Conservation (phyloP, 2,888 invertebrate genomes). For the Acrobasis repandana region DNA sequence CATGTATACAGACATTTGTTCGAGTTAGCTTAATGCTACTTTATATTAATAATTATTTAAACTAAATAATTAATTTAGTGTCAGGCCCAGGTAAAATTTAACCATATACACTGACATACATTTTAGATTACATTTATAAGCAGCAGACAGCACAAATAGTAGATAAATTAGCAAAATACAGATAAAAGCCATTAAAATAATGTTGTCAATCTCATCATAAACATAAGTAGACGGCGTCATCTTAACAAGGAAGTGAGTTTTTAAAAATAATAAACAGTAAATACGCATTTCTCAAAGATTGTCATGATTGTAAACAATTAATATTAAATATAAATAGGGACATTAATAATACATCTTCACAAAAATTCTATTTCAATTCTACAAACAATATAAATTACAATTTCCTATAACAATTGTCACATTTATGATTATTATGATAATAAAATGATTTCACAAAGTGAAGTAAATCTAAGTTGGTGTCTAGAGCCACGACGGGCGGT, state of each 20-base stretch:
- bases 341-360: conserved; percentile 54
- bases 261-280: conserved; percentile 17
- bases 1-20: conserved; percentile 12
- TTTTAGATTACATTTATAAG: conserved; percentile 1
- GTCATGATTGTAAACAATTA: conserved; percentile 46
- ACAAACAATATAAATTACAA: conserved; percentile 71
- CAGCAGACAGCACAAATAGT: background rate
- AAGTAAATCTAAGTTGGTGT: conserved; percentile 24
- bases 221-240: background rate
- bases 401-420: conserved; percentile 64
- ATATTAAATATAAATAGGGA: conserved; percentile 50
- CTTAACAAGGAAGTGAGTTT: background rate
- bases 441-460: conserved; percentile 35
- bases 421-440: conserved; percentile 57
- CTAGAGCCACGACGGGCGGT: conserved; percentile 87
- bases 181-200: conserved; percentile 1
- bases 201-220: background rate
- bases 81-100: background rate
- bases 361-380: conserved; percentile 57
- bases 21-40: conserved; percentile 18
- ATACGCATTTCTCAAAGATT: conserved; percentile 42
- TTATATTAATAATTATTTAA: conserved; percentile 12
- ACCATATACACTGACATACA: background rate
- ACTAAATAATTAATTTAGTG: conserved; percentile 6
- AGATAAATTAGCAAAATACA: background rate